Conservation (phyloP, 2,113 vertebrate genomes). For the Corynorhinus townsendii region DNA sequence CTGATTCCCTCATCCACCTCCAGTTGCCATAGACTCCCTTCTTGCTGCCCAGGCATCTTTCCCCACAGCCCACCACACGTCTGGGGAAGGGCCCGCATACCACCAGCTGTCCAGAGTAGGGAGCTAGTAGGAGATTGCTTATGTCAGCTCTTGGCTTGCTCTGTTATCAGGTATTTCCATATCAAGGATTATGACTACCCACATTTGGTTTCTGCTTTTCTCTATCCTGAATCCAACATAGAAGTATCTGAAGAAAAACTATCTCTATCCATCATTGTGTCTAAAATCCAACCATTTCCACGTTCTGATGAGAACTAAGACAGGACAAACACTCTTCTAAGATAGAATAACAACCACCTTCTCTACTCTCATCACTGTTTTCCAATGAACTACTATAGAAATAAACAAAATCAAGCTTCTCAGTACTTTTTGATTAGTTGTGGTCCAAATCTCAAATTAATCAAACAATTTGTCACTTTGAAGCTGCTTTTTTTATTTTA, state of each 20-base stretch:
- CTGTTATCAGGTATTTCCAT: not conserved
- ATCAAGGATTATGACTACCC: fast-evolving
- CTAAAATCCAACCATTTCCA: not conserved
- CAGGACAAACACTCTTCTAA: not conserved
- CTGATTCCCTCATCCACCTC: not conserved
- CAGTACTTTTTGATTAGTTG: not conserved
- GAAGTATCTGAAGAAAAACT: not conserved
- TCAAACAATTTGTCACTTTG: not conserved
- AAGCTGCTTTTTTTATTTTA: not conserved
- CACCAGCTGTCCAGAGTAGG: not conserved
- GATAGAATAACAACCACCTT: not conserved
- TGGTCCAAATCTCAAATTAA: not conserved
- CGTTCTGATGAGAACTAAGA: not conserved
- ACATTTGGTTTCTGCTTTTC: not conserved
- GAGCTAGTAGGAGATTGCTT: not conserved
- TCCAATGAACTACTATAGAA: not conserved
- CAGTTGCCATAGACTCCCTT: not conserved
- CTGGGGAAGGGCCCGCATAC: not conserved
- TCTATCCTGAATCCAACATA: not conserved
- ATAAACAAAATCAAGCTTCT: not conserved
- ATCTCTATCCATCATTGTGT: not conserved
- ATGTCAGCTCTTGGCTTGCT: not conserved
- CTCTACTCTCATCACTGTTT: not conserved
- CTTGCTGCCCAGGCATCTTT: not conserved
- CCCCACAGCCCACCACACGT: not conserved